Evolutionary conservation across 1,140 invertebrate species (phyloP).

Genomic region (Aculops lycopersici): DNA sequence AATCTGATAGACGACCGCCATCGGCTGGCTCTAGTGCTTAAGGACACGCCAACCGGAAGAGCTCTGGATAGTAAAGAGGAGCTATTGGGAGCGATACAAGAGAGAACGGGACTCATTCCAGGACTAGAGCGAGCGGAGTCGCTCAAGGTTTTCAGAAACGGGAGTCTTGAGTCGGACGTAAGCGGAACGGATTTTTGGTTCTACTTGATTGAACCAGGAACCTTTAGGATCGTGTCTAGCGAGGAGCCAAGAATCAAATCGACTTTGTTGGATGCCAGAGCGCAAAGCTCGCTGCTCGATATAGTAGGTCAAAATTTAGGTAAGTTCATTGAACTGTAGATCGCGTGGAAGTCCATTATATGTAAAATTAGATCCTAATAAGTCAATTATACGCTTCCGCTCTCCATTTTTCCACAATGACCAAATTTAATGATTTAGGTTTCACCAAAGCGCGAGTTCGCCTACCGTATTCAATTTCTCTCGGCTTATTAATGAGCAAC

Average conservation of each 20-base stretch:
- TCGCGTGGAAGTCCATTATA: too few relatives aligned
- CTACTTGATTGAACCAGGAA: constrained; percentile 42
- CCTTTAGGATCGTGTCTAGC: constrained; percentile 32
- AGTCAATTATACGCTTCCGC: too few relatives aligned
- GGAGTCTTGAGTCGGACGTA: constrained; percentile 27
- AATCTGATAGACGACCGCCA: constrained; percentile 32
- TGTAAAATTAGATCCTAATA: too few relatives aligned
- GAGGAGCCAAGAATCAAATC: constrained; percentile 32
- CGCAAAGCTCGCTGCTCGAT: constrained; percentile 28
- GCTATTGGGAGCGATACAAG: too few relatives aligned
- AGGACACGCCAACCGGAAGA: constrained; percentile 32
- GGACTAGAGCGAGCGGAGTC: constrained; percentile 38
- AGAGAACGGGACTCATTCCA: constrained; percentile 33
- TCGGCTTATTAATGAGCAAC: too few relatives aligned
- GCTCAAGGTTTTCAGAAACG: constrained; percentile 25
- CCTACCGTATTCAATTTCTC: too few relatives aligned
- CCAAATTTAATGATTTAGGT: too few relatives aligned
- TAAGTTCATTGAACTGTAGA: too few relatives aligned
- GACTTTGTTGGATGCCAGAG: constrained; percentile 16
- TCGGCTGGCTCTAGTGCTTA: constrained; percentile 38
- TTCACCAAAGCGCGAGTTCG: too few relatives aligned
- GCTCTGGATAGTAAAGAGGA: constrained; percentile 28
- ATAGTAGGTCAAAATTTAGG: too few relatives aligned
- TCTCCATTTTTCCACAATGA: too few relatives aligned
- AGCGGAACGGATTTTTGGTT: constrained; percentile 51